Base-by-base conservation (phyloP, 2,113 vertebrate species). In the Nyctereutes procyonoides region DNA sequence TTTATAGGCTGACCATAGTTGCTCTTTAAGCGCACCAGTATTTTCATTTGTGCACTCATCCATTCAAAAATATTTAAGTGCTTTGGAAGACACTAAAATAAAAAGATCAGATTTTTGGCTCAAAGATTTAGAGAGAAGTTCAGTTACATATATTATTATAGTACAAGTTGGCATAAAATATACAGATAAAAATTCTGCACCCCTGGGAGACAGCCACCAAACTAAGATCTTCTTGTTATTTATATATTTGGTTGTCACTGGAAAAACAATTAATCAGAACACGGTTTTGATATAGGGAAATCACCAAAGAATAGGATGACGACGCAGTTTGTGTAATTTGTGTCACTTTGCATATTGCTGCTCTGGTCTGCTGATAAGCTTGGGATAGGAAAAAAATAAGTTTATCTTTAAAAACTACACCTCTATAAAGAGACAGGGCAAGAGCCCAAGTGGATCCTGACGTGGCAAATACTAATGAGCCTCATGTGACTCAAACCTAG, bases 201-300 rank as follows among this genome's bases (percentile, higher is more conserved):
- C 28, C 43, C 26, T 48, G 67, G 58, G 92, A 95, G 92, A 82
- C 19, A 77, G 55, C 48, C 80, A 95, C 79, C 74, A 73, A 79
- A 93, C 22, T 48, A 90, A 91, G 69, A 74, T 71, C 35, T 81
- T 82, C 92, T 81, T 93, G 60, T 58, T 93, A 87, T 85, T 95
- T 96, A 81, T 73, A 96, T 93, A 81, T 84, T 96, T 95, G 90
- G 56, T 81, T 96, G 80, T 48, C 43, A 90, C 53, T 30, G 67
- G 65, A 96, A 90, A 94, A 95, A 88, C 94, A 93, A 84, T 95
- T 96, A 96, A 93, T 96, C 74, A 81, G 84, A 93, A 94, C 51
- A 97, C 60, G 82, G 88, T 82, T 96, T 93, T 94, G 55, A 88
- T 85, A 81, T 67, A 71, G 84, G 92, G 80, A 97, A 98, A 96